A percentile compares a stretch with the other conserved stretches of the same genome.
These are phyloP conservation scores for Drosophila hydei DNA, from an alignment of 1,140 invertebrate genomes.

Conservation along the genomic window DNA sequence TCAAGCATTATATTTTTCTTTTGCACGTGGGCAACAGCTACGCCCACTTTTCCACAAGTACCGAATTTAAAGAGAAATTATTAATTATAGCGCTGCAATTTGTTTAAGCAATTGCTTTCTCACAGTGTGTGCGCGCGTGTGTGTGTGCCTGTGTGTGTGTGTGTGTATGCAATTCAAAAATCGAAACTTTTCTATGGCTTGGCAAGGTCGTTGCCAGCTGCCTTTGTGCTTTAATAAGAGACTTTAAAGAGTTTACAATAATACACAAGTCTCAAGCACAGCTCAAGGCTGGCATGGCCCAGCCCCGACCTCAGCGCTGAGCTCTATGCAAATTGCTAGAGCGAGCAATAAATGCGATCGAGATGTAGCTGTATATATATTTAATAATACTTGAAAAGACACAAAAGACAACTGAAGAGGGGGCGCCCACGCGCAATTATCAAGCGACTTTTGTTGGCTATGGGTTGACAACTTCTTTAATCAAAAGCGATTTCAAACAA, in stretches of 20 bases:
- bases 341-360: slow-evolving; percentile 55
- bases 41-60: background rate
- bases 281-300: slow-evolving; percentile 60
- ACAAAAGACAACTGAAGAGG: slow-evolving; percentile 1
- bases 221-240: slow-evolving; percentile 21
- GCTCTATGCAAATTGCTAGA: slow-evolving; percentile 68
- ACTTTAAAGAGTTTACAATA: slow-evolving; percentile 72
- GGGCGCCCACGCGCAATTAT: slow-evolving; percentile 73
- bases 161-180: slow-evolving; percentile 47
- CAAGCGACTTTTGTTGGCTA: slow-evolving; percentile 50
- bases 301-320: background rate
- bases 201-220: slow-evolving; percentile 58
- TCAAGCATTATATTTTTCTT: slow-evolving; percentile 39
- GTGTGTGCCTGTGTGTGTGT: slow-evolving; percentile 18
- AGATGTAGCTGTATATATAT: slow-evolving; percentile 8
- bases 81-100: slow-evolving; percentile 72
- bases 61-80: slow-evolving; percentile 69
- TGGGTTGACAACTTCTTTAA: slow-evolving; percentile 74
- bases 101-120: slow-evolving; percentile 27
- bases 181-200: slow-evolving; percentile 46
- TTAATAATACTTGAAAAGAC: slow-evolving; percentile 11
- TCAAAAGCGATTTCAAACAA: slow-evolving; percentile 61
- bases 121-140: background rate
- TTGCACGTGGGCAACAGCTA: slow-evolving; percentile 47
- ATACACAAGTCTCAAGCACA: slow-evolving; percentile 53